Evolutionary conservation across 2,888 invertebrate genomes (phyloP).

Genomic region (Glyphotaelius pellucidus): DNA sequence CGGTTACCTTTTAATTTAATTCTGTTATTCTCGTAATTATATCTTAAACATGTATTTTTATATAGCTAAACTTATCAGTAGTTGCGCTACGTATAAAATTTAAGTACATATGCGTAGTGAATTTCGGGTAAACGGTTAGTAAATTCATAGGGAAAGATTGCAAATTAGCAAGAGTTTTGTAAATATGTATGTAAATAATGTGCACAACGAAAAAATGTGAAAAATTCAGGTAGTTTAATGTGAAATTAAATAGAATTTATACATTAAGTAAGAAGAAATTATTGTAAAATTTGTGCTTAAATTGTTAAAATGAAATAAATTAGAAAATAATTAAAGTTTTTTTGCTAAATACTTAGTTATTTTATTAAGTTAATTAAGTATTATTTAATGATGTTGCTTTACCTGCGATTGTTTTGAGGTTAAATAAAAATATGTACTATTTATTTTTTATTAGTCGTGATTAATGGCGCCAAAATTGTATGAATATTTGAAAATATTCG

Average conservation of each 20-base stretch:
- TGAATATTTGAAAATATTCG: background rate
- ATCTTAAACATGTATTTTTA: background rate
- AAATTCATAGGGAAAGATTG: background rate
- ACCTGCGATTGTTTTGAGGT: background rate
- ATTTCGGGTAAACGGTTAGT: background rate
- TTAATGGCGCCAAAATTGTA: background rate
- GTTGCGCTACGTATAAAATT: background rate
- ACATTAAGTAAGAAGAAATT: background rate
- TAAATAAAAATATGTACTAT: background rate
- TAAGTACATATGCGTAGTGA: background rate
- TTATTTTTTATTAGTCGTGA: background rate
- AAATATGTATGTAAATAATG: constrained; percentile 26
- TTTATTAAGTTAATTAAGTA: no score
- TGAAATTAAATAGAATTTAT: constrained; percentile 14
- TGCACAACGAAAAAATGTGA: background rate
- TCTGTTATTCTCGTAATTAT: background rate
- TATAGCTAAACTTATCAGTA: background rate
- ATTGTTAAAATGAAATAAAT: background rate
- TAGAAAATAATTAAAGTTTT: background rate
- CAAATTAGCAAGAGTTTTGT: background rate
- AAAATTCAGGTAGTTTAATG: background rate
- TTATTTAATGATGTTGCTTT: no score
- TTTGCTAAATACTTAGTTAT: background rate
- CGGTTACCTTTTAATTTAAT: background rate
- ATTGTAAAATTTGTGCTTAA: background rate